These are phyloP conservation scores for Parazoanthus atlanticus DNA, from an alignment of 92 coral and sea anemone genomes.

Conservation along the genomic window DNA sequence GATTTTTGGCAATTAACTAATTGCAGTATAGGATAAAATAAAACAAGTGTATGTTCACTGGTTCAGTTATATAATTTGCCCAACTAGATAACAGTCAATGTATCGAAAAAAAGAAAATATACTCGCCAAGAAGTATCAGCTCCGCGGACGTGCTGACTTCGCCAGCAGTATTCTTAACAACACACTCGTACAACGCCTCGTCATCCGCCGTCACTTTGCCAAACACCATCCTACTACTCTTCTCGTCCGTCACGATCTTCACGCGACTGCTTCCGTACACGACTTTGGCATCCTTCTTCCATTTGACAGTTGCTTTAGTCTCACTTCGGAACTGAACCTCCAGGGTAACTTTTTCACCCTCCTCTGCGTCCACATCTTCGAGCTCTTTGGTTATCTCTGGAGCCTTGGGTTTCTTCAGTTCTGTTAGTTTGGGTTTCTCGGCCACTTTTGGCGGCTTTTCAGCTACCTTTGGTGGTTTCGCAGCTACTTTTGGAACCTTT, in stretches of 20 bases:
- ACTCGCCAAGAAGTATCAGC: constrained; percentile 79
- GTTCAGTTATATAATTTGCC: too few species aligned
- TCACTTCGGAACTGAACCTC: constrained; percentile 57
- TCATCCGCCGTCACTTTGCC: constrained; percentile 64
- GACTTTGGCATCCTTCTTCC: constrained; percentile 67
- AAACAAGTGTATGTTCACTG: too few species aligned
- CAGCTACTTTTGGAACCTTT: constrained; percentile 65
- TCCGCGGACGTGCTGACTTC: constrained; percentile 77
- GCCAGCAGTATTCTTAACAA: constrained; percentile 85
- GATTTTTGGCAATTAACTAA: too few species aligned
- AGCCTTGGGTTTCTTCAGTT: constrained; percentile 54
- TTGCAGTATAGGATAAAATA: too few species aligned
- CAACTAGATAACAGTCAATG: not conserved
- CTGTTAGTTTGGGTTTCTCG: constrained; percentile 52
- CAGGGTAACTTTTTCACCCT: constrained; percentile 60
- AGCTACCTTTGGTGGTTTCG: constrained; percentile 45
- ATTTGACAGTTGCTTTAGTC: constrained; percentile 51
- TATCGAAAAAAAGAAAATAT: not conserved
- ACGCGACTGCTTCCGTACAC: constrained; percentile 38
- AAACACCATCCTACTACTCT: constrained; percentile 60
- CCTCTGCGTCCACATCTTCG: constrained; percentile 66
- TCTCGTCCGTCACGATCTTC: constrained; percentile 44
- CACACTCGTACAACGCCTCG: constrained; percentile 90
- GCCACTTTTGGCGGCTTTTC: constrained; percentile 50
- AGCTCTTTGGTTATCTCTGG: constrained; percentile 82